Conservation (phyloP, 1,140 invertebrate genomes). For the Musca domestica region DNA sequence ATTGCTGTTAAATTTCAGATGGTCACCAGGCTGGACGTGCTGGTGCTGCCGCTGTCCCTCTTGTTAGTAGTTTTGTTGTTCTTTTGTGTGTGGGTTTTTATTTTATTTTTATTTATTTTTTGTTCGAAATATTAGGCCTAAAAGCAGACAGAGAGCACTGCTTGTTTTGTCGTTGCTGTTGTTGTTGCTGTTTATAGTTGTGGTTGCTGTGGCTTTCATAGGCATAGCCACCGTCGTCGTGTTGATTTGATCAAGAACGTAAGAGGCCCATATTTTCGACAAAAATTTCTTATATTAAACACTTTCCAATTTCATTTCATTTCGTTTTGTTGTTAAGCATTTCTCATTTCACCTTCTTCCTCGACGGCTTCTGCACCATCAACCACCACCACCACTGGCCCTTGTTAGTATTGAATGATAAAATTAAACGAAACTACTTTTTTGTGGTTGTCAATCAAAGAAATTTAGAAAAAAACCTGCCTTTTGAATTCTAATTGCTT, state of each 20-base stretch:
- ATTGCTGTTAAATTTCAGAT: background rate
- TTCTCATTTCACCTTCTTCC: no score
- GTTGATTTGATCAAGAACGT: conserved; percentile 1
- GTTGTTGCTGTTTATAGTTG: background rate
- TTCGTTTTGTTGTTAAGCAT: no score
- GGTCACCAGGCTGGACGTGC: background rate
- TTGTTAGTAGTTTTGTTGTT: conserved; percentile 11
- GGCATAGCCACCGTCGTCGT: background rate
- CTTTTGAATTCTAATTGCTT: no score
- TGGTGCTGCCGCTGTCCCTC: background rate
- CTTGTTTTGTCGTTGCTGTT: background rate
- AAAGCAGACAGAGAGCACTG: background rate
- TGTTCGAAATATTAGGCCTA: conserved; percentile 7
- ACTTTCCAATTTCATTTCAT: conserved; percentile 14
- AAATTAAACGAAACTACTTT: no score
- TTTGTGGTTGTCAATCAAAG: no score
- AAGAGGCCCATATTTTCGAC: background rate
- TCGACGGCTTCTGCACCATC: no score
- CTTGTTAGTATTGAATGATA: no score
- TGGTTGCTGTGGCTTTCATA: background rate
- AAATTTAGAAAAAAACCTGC: no score
- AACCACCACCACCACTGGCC: no score
- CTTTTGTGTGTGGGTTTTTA: background rate
- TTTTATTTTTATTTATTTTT: background rate
- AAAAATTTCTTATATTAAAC: conserved; percentile 2